Evolutionary conservation across 1,140 invertebrate genomes (phyloP).

Genomic region (Cydia fagiglandana): DNA sequence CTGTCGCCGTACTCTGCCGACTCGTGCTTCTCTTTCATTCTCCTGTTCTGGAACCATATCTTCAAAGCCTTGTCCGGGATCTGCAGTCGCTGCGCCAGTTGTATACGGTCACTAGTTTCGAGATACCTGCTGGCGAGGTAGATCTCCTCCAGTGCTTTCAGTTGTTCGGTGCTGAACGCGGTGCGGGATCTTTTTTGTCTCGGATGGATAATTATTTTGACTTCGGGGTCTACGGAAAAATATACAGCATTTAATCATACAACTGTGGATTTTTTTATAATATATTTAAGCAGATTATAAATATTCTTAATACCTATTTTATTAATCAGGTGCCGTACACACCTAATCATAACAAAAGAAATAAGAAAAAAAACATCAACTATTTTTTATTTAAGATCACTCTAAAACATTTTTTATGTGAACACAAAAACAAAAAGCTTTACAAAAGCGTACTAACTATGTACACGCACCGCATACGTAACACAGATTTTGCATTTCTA

Average conservation of each 20-base stretch:
- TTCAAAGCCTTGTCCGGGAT: conserved; percentile 97
- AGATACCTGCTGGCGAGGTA: conserved; percentile 98
- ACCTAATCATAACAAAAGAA: too few relatives aligned
- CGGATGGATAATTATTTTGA: conserved; percentile 5
- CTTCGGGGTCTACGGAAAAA: neutral
- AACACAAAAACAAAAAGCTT: too few relatives aligned
- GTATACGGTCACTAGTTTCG: conserved; percentile 93
- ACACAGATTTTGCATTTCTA: too few relatives aligned
- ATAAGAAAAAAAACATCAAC: too few relatives aligned
- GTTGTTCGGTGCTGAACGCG: conserved; percentile 96
- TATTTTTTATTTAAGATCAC: too few relatives aligned
- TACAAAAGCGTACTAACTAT: too few relatives aligned
- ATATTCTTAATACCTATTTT: too few relatives aligned
- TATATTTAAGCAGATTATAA: too few relatives aligned
- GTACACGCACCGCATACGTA: too few relatives aligned
- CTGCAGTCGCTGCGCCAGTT: conserved; percentile 95
- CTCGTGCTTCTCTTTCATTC: conserved; percentile 99
- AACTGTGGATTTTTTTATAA: too few relatives aligned
- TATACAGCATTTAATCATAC: neutral
- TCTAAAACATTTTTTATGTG: too few relatives aligned
- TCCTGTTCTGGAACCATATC: conserved; percentile 97
- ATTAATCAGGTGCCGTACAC: too few relatives aligned
- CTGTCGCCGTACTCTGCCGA: neutral
- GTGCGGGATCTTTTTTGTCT: conserved; percentile 88
- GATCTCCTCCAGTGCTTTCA: conserved; percentile 95